phyloP scores from a whole-genome alignment of 2,797 vertebrate species.

The Chloroceryle inda region DNA sequence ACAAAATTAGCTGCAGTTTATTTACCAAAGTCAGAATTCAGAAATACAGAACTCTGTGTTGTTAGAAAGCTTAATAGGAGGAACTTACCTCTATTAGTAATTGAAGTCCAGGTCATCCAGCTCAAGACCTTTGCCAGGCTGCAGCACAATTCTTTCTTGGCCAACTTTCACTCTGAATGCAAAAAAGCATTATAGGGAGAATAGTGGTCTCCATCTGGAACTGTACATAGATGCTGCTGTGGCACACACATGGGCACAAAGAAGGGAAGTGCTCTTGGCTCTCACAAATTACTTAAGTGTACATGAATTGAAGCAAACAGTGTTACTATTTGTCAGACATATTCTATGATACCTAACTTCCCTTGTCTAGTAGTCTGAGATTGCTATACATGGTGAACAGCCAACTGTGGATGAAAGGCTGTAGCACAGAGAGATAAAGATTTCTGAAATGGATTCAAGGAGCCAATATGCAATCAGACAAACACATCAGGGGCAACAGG shows the following conservation, averaged over 20 bases:
- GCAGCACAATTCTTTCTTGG: not conserved
- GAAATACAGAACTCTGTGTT: not conserved
- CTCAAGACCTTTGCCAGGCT: not conserved
- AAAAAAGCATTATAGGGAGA: not conserved
- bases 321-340: not conserved
- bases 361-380: not conserved
- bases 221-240: not conserved
- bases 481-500: rapidly evolving
- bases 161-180: not conserved
- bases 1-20: not conserved
- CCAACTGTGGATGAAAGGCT: not conserved
- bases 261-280: not conserved
- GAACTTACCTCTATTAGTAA: not conserved
- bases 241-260: not conserved
- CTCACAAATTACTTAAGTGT: not conserved
- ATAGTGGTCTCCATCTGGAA: rapidly evolving
- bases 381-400: not conserved
- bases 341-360: not conserved
- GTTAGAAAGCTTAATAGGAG: not conserved
- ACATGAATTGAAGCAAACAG: not conserved
- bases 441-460: not conserved
- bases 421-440: not conserved
- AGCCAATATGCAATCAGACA: not conserved
- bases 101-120: not conserved
- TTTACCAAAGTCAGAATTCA: not conserved